Percentiles rank a stretch among this genome's conserved stretches.
Conservation (phyloP, 2,888 invertebrate species). For the Sarcophaga rosellei region DNA sequence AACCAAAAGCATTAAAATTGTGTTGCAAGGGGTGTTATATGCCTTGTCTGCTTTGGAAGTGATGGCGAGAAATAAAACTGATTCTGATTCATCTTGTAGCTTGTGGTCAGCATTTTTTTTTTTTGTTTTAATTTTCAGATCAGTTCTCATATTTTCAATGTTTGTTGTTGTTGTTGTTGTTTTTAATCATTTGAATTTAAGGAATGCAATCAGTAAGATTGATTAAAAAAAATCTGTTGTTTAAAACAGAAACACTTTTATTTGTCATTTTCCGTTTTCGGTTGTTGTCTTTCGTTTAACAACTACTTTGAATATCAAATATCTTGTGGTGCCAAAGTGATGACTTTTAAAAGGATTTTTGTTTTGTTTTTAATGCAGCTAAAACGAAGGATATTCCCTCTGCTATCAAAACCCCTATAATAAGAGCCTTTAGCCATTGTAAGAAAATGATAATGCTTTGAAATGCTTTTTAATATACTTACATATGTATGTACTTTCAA, state of each 20-base stretch:
- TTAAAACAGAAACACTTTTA: neutral
- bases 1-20: conserved; percentile 36
- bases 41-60: conserved; percentile 45
- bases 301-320: conserved; percentile 47
- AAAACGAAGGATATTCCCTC: neutral
- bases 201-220: conserved; percentile 64
- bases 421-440: neutral
- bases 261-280: conserved; percentile 3
- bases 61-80: conserved; percentile 19
- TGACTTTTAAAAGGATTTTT: conserved; percentile 39
- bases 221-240: conserved; percentile 56
- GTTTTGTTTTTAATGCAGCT: neutral
- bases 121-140: neutral
- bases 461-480: neutral
- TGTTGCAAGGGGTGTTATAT: conserved; percentile 28
- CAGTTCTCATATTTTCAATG: neutral
- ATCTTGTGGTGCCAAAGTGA: conserved; percentile 35
- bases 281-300: conserved; percentile 10
- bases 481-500: too few species aligned
- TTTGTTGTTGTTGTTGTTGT: neutral
- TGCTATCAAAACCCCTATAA: neutral
- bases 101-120: conserved; percentile 53
- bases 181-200: conserved; percentile 36
- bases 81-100: conserved; percentile 38
- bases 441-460: neutral